Base-by-base conservation (phyloP, 2,113 vertebrate genomes). In the Ceyx cyanopectus region DNA sequence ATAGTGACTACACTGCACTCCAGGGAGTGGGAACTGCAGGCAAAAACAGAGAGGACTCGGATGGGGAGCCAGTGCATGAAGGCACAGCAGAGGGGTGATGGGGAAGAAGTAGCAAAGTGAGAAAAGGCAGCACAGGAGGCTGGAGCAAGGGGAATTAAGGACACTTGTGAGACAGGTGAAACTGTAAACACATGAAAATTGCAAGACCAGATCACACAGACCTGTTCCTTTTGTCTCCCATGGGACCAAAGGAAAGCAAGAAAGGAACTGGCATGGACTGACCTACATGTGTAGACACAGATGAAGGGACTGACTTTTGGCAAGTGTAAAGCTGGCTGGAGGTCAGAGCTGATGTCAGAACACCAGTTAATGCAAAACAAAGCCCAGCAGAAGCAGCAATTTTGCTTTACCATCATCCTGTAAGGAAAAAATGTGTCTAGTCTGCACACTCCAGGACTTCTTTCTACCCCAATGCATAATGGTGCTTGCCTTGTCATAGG, bases 101-200 rank as follows among this genome's bases (percentile, higher is more conserved):
- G 26, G 43, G 15, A 75, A 26, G 19, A 62, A 89, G 53, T 0
- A 67, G 58, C 61, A 32, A 87, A 79, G 65, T 63, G 18, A 91
- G 51, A 78, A 89, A 85, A 82, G 27, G 60, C 68, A 87, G 78
- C 15, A 72, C 19, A 34, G 43, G 23, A 80, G 27, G 51, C 2
- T 68, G 53, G 32, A 91, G 60, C 13, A 61, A 80, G 32, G 67
- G 56, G 32, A 94, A 22, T 30, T 81, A 81, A 88, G 86, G 86
- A 77, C 86, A 78, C 22, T 32, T 32, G 60, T 26, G 51, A 93
- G 37, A 30, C 30, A 80, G 23, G 12, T 67, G 30, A 80, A 76
- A 83, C 76, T 17, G 51, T 63, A 91, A 94, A 67, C 60, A 43
- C 58, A 77, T 72, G 57, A 93, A 93, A 89, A 89, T 67, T 89